Base-by-base conservation (phyloP, 2,888 invertebrate genomes). In the Calliscelio sp. region DNA sequence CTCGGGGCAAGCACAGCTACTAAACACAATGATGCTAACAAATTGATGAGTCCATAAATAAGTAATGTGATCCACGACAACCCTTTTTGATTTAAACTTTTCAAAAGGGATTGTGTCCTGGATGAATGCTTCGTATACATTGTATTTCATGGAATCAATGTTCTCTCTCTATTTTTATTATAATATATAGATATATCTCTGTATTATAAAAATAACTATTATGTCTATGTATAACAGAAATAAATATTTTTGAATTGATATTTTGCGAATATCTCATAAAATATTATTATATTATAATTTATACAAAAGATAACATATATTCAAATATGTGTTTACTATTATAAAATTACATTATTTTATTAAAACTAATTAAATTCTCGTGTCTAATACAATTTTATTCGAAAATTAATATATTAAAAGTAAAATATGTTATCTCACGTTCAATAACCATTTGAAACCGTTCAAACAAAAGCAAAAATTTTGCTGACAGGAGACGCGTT, bases 21-120 rank as follows among this genome's bases (percentile, higher is more conserved):
- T 78, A 57, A 80, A 24, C 74, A 89, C 89, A 90, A 89, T 88
- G 75, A 80, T 85, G 79, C 85, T 87, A 89, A 88, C 89, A 87
- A 90, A 90, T 90, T 90, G 91, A 91, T 90, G 89, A 90, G 88
- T 89, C 89, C 92, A 92, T 92, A 91, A 92, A 92, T 92, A 91
- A 89, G 91, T 91, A 91, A 92, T 89, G 84, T 79, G 88, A 91
- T 82, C 86, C 87, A 86, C 63, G 81, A 46, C 86, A 89, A 90
- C 92, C 92, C 91, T 90, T 85, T 84, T 41, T 75, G 61, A 86
- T 92, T 92, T 90, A 90, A 92, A 92, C 82, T 91, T 90, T 89
- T 35, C 41, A 84, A 74, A 71, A 51, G 80, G 81, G 41, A 61
- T 35, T 38, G 41, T 14, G 18, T 51, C 25, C 44, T 49, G 38